Percentiles rank a stretch among this genome's conserved stretches.
These are phyloP conservation scores for Antigone vipio DNA, from an alignment of 2,113 vertebrate genomes.

Conservation along the genomic window DNA sequence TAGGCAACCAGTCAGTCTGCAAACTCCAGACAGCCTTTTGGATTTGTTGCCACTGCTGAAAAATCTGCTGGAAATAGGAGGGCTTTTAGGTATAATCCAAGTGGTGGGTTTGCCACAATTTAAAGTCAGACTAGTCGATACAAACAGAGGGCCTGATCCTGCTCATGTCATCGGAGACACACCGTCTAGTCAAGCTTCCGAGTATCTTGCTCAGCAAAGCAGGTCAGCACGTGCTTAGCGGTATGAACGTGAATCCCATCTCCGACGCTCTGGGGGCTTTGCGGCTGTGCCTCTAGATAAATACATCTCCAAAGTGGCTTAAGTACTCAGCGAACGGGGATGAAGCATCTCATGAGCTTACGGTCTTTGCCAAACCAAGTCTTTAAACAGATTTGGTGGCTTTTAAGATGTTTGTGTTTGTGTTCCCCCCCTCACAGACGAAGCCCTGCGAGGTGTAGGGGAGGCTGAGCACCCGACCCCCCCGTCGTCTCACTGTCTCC, in stretches of 20 bases:
- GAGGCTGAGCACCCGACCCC: background rate
- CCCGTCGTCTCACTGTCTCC: fast-evolving
- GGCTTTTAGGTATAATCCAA: background rate
- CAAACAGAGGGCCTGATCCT: background rate
- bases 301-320: background rate
- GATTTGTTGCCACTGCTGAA: background rate
- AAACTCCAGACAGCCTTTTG: background rate
- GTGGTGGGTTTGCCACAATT: background rate
- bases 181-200: background rate
- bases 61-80: background rate
- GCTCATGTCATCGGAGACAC: background rate
- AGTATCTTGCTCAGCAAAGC: background rate
- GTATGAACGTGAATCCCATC: background rate
- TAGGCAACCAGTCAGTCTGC: background rate
- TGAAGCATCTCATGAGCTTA: background rate
- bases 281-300: background rate
- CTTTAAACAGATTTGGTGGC: background rate
- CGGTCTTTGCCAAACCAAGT: background rate
- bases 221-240: background rate
- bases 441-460: background rate
- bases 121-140: background rate
- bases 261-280: background rate
- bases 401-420: background rate
- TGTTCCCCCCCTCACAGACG: no score
- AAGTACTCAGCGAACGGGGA: background rate